Evolutionary conservation across 2,113 vertebrate genomes (phyloP).

Genomic region (Girardinichthys multiradiatus): DNA sequence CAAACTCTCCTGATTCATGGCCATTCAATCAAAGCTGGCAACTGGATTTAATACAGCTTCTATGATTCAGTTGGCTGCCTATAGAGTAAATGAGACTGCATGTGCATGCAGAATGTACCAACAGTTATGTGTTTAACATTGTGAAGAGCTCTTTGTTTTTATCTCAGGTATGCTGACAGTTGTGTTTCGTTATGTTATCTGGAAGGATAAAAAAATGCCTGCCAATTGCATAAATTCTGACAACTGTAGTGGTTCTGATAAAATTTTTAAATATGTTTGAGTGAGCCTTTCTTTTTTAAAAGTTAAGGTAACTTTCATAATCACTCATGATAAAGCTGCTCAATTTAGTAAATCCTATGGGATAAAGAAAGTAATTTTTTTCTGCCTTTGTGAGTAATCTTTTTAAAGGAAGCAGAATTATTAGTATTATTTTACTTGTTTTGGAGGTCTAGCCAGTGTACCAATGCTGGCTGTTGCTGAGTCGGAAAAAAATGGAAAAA

Average conservation of each 20-base stretch:
- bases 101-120: not conserved
- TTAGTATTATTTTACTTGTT: not conserved
- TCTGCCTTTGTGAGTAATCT: conserved; percentile 13
- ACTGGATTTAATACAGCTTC: not conserved
- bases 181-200: not conserved
- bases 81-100: not conserved
- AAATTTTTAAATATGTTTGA: not conserved
- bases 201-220: not conserved
- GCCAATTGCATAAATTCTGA: not conserved
- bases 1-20: conserved; percentile 11
- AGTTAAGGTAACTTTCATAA: conserved; percentile 14
- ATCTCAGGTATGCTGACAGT: not conserved
- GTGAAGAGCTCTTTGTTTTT: not conserved
- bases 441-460: conserved; percentile 30
- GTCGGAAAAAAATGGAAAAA: conserved; percentile 20
- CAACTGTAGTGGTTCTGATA: not conserved
- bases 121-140: not conserved
- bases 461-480: conserved; percentile 22
- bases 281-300: not conserved
- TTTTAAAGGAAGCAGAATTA: conserved; percentile 5
- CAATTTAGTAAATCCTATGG: conserved; percentile 30
- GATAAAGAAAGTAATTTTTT: conserved; percentile 23
- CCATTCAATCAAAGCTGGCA: conserved; percentile 15
- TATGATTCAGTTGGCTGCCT: not conserved
- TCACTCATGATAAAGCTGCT: conserved; percentile 18